Evolutionary conservation across 2,113 vertebrate species (phyloP).

Genomic region (Chloebia gouldiae): DNA sequence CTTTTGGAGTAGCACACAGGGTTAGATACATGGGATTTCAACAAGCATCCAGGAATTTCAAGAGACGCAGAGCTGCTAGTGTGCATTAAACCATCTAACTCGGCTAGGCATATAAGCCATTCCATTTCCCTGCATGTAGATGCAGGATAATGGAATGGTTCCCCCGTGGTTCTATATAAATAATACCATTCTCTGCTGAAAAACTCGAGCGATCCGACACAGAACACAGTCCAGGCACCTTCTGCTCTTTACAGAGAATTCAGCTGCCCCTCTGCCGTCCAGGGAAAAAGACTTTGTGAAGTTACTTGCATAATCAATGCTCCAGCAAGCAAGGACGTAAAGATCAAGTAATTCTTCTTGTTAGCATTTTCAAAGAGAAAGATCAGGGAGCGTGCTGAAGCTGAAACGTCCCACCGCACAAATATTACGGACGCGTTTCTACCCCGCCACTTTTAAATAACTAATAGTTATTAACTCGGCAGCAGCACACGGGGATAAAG

Average conservation of each 20-base stretch:
- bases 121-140: not conserved
- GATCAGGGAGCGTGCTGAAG: too few species aligned
- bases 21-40: not conserved
- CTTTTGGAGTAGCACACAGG: not conserved
- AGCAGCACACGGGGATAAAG: not conserved
- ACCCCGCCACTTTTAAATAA: not conserved
- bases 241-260: not conserved
- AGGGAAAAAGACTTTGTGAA: not conserved
- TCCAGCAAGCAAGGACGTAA: fast-evolving
- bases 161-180: fast-evolving
- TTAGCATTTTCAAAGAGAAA: not conserved
- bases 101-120: fast-evolving
- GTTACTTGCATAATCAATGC: not conserved
- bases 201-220: fast-evolving
- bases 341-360: not conserved
- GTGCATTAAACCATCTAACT: not conserved
- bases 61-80: fast-evolving
- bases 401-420: not conserved
- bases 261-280: not conserved
- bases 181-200: not conserved
- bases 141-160: too few species aligned
- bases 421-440: not conserved
- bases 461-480: not conserved
- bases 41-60: not conserved
- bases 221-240: not conserved